Base-by-base conservation (phyloP, 2,888 invertebrate species). In the Limnephilus lunatus region DNA sequence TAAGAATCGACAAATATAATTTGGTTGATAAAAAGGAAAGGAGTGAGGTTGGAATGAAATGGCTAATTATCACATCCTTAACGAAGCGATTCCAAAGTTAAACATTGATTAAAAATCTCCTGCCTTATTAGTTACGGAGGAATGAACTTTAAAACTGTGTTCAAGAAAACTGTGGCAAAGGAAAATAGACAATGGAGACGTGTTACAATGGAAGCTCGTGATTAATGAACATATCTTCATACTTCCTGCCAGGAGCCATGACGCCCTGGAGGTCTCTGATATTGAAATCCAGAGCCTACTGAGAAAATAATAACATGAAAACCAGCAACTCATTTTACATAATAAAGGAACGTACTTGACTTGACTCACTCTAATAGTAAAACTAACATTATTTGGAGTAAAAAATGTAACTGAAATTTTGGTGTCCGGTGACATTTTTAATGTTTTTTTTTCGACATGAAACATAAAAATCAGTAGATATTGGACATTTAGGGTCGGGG, bases 51-150 rank as follows among this genome's bases (percentile, higher is more conserved):
- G 4, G 19, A 1, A 68, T n/a, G 9, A 68, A 25, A 25, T 25
- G 68, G 68, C 68, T n/a, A 25, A 68, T 68, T 25, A 68, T n/a
- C 25, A 7, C 35, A 35, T 35, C 35, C 32, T 32, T 35, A 32
- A 83, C 15, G 31, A 68, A 35, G 81, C 48, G 82, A 90, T 90
- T 25, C 5, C 19, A 81, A 90, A 81, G 35, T 90, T 39, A 90
- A 82, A 30, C 31, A 81, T 31, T 81, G 90, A 81, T 90, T 81
- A 90, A 90, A 90, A 90, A 25, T 44, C 32, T 86, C 86, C 48
- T 15, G 44, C 68, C 25, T 86, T 86, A 48, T 86, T 86, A 86
- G n/a, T 86, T 30, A 39, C 86, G 14, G 14, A 30, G 14, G 5
- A 86, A 48, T 44, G 86, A 86, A 86, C 86, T 86, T 44, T 86